Base-by-base conservation (phyloP, 2,113 vertebrate species). In the Xiphorhynchus elegans region DNA sequence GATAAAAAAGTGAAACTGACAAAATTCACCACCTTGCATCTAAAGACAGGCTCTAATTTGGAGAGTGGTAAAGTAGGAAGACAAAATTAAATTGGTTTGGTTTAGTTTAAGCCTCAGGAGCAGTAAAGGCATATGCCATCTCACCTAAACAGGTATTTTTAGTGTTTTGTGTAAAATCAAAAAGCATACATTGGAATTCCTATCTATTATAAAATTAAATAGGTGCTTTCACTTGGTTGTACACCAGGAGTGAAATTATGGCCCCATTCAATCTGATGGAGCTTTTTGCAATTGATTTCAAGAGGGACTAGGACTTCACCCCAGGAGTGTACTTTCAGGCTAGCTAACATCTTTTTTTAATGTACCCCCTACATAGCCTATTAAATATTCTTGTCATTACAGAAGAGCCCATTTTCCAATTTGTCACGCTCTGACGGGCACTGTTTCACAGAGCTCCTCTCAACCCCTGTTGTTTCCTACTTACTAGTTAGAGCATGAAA, bases 401-500 rank as follows among this genome's bases (percentile, higher is more conserved):
- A 81, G 75, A 95, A 95, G 82, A 91, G 77, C 82, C 87, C 90
- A 89, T 97, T 96, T 96, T 94, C 72, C 63, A 97, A 75, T 96
- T 80, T 86, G 91, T 55, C 55, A 93, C 37, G 67, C 95, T 96
- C 68, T 95, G 76, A 94, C 55, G 18, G 93, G 79, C 84, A 44
- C 68, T 75, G 84, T 89, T 97, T 93, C 95, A 86, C 33, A 85
- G 75, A 94, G 93, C 66, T 96, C 66, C 84, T 89, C 89, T 91
- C 91, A 95, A 95, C 94, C 95, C 96, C 95, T 93, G 94, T 93
- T 97, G 95, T 96, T 97, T 96, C 93, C 91, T 96, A 93, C 94
- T 95, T 97, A 97, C 93, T 96, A 95, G 93, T 96, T 96, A 94
- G 90, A 96, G 96, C 93, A 96, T 96, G 92, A 97, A 96, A 96